Percentiles rank a stretch among this genome's conserved stretches.
phyloP scores from a whole-genome alignment of 2,888 invertebrate species.

The Alloplasta piceator region DNA sequence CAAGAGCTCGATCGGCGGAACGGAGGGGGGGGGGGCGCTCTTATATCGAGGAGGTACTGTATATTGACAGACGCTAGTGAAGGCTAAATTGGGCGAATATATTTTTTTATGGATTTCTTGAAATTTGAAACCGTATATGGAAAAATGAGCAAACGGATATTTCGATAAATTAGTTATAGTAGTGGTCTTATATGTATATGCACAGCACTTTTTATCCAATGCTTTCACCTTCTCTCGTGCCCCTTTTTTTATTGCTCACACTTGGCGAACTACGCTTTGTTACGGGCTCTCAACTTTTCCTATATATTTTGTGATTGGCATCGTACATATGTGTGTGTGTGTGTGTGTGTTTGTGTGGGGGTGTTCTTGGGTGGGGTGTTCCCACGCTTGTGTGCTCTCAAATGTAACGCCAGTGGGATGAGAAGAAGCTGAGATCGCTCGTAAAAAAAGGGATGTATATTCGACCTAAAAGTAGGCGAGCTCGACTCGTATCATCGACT shows the following conservation, averaged over 20 bases:
- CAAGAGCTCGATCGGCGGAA: too few species aligned
- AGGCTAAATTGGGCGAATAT: too few species aligned
- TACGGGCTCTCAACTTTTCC: slow-evolving; percentile 72
- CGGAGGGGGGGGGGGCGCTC: too few species aligned
- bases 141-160: too few species aligned
- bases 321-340: slow-evolving; percentile 2
- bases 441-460: slow-evolving; percentile 34
- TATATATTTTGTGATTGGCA: slow-evolving; percentile 71
- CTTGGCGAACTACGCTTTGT: slow-evolving; percentile 68
- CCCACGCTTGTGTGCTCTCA: slow-evolving; percentile 14
- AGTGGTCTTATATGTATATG: neutral
- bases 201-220: slow-evolving; percentile 34
- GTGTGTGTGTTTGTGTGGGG: too few species aligned
- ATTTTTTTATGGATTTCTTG: too few species aligned
- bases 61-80: too few species aligned
- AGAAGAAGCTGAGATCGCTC: slow-evolving; percentile 3
- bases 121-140: too few species aligned
- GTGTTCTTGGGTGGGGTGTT: too few species aligned
- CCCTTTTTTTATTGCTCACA: slow-evolving; percentile 62
- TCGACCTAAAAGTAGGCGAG: neutral
- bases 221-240: slow-evolving; percentile 21
- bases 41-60: too few species aligned
- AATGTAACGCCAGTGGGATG: slow-evolving; percentile 13
- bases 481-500: slow-evolving; percentile 3
- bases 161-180: neutral